Evolutionary conservation across 2,113 vertebrate genomes (phyloP).

Genomic region (Scophthalmus maximus): DNA sequence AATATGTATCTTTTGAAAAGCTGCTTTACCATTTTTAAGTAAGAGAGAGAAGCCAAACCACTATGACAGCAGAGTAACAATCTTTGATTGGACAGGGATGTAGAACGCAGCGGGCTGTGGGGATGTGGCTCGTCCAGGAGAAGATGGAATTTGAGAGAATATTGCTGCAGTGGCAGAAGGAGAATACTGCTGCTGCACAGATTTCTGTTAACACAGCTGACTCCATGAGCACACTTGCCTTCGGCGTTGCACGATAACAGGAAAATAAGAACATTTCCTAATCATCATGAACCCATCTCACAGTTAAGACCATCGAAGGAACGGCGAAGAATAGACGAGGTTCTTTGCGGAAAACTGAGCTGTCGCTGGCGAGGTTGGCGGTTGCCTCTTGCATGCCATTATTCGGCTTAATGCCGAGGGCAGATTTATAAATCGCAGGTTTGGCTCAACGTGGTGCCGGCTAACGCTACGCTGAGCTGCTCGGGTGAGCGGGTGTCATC

Average conservation of each 20-base stretch:
- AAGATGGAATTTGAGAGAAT: slow-evolving; percentile 12
- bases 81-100: slow-evolving; percentile 37
- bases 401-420: slow-evolving; percentile 64
- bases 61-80: slow-evolving; percentile 27
- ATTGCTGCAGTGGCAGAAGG: neutral
- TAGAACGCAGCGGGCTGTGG: slow-evolving; percentile 10
- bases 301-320: neutral
- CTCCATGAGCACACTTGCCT: neutral
- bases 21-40: slow-evolving; percentile 46
- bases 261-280: neutral
- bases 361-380: slow-evolving; percentile 8
- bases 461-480: slow-evolving; percentile 53
- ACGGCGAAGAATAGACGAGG: neutral
- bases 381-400: slow-evolving; percentile 62
- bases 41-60: slow-evolving; percentile 32
- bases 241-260: no score
- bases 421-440: slow-evolving; percentile 74
- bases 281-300: neutral
- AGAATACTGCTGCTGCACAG: slow-evolving; percentile 12
- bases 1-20: slow-evolving; percentile 38
- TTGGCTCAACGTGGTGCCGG: slow-evolving; percentile 66
- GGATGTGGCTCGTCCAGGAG: slow-evolving; percentile 2
- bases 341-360: slow-evolving; percentile 16
- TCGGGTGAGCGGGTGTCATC: slow-evolving; percentile 61
- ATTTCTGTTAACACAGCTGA: slow-evolving; percentile 5